Evolutionary conservation across 2,797 vertebrate species (phyloP).

Genomic region (Malurus splendens): DNA sequence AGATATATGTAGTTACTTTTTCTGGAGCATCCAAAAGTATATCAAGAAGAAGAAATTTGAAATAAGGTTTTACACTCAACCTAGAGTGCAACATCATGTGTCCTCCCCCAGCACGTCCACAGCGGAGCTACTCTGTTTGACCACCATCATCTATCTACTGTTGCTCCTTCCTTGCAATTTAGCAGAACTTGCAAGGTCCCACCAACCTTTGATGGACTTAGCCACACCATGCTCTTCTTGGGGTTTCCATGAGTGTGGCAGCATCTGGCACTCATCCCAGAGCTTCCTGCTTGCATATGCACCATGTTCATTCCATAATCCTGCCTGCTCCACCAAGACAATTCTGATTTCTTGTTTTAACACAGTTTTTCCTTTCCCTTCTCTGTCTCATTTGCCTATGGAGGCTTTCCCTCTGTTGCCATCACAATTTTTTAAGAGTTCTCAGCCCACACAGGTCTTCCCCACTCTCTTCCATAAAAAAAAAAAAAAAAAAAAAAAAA

Average conservation of each 20-base stretch:
- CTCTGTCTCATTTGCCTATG: background rate
- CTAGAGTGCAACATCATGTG: background rate
- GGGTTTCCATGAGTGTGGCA: background rate
- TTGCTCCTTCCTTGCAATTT: background rate
- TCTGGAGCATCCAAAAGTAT: background rate
- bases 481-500: background rate
- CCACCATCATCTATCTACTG: no score
- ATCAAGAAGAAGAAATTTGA: background rate
- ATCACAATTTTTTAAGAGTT: background rate
- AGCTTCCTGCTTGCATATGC: fast-evolving
- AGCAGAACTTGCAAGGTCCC: background rate
- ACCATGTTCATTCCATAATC: background rate
- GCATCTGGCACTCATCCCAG: background rate
- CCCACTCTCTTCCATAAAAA: background rate
- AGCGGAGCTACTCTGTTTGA: background rate
- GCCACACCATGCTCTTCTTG: background rate
- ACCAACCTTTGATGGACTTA: background rate
- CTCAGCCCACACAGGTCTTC: background rate
- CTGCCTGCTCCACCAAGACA: background rate
- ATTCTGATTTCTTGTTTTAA: background rate
- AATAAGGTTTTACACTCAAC: background rate
- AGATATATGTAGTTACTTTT: background rate
- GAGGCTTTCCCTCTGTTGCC: background rate
- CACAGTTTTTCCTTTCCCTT: background rate
- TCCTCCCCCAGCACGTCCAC: background rate